These are phyloP conservation scores for Schlechtendalia chinensis DNA, from an alignment of 1,140 invertebrate genomes.

Conservation along the genomic window DNA sequence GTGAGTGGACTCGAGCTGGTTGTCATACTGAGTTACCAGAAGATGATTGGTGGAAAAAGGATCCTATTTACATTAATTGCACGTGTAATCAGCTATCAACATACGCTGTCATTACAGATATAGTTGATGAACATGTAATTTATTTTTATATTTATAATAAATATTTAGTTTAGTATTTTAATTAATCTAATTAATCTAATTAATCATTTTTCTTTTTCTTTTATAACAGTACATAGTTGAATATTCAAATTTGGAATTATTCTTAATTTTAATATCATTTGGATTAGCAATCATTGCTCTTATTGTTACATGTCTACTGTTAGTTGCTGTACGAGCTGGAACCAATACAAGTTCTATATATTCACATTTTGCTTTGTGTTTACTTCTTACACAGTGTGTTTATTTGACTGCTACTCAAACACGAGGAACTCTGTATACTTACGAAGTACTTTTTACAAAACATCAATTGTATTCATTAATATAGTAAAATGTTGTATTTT, in stretches of 20 bases:
- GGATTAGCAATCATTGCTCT: slow-evolving; percentile 78
- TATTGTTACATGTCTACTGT: slow-evolving; percentile 69
- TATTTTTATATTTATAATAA: not conserved
- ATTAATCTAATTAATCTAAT: too few relatives aligned
- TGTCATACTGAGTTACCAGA: slow-evolving; percentile 75
- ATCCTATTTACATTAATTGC: slow-evolving; percentile 78
- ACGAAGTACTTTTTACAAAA: slow-evolving; percentile 61
- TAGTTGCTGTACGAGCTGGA: slow-evolving; percentile 75
- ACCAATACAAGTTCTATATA: slow-evolving; percentile 94
- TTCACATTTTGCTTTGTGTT: slow-evolving; percentile 85
- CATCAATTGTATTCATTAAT: slow-evolving; percentile 43
- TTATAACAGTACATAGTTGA: slow-evolving; percentile 71
- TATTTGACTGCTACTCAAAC: slow-evolving; percentile 85
- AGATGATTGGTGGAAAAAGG: slow-evolving; percentile 49
- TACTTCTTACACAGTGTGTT: slow-evolving; percentile 80
- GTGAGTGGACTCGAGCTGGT: slow-evolving; percentile 85
- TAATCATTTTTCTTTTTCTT: slow-evolving; percentile 8
- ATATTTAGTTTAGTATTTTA: not conserved
- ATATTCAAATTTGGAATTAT: slow-evolving; percentile 77
- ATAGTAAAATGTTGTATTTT: slow-evolving; percentile 48
- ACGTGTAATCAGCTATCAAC: slow-evolving; percentile 90
- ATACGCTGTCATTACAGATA: slow-evolving; percentile 87
- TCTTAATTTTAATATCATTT: slow-evolving; percentile 85
- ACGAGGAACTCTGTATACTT: slow-evolving; percentile 69
- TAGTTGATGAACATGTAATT: slow-evolving; percentile 80